These are phyloP conservation scores for Clarias platycephalus DNA, from an alignment of 2,797 vertebrate genomes.

Conservation along the genomic window DNA sequence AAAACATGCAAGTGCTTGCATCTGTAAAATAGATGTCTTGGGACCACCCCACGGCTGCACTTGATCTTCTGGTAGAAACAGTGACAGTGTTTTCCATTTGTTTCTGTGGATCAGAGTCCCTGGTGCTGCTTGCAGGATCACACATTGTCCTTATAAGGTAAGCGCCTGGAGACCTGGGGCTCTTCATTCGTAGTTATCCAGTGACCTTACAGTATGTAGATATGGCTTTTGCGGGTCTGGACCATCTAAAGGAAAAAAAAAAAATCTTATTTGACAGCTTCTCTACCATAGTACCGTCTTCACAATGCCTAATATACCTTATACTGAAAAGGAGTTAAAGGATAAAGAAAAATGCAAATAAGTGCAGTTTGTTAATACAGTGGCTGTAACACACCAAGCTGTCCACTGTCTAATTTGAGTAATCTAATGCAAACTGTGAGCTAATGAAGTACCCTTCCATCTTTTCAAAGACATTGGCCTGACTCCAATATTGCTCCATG, in stretches of 20 bases:
- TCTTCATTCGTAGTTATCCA: slow-evolving; percentile 64
- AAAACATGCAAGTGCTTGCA: slow-evolving; percentile 39
- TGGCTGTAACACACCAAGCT: neutral
- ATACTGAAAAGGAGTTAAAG: neutral
- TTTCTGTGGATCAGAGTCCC: slow-evolving; percentile 71
- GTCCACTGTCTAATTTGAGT: neutral
- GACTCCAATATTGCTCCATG: slow-evolving; percentile 4
- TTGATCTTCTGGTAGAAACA: slow-evolving; percentile 63
- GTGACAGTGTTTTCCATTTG: slow-evolving; percentile 70
- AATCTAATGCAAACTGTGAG: neutral
- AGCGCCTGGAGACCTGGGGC: slow-evolving; percentile 58
- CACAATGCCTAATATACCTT: slow-evolving; percentile 3
- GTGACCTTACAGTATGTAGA: slow-evolving; percentile 68
- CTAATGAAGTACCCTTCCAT: neutral
- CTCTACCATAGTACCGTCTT: slow-evolving; percentile 3
- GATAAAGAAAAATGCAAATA: neutral
- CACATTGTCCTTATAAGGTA: slow-evolving; percentile 75
- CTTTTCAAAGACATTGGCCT: neutral
- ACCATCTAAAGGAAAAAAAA: slow-evolving; percentile 59
- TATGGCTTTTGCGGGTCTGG: slow-evolving; percentile 48
- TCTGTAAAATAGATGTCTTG: slow-evolving; percentile 56
- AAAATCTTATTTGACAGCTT: slow-evolving; percentile 58
- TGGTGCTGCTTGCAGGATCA: slow-evolving; percentile 63
- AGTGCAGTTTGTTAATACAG: neutral
- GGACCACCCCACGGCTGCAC: slow-evolving; percentile 60